phyloP scores from a whole-genome alignment of 1,140 invertebrate species.

The Aphidius gifuensis region DNA sequence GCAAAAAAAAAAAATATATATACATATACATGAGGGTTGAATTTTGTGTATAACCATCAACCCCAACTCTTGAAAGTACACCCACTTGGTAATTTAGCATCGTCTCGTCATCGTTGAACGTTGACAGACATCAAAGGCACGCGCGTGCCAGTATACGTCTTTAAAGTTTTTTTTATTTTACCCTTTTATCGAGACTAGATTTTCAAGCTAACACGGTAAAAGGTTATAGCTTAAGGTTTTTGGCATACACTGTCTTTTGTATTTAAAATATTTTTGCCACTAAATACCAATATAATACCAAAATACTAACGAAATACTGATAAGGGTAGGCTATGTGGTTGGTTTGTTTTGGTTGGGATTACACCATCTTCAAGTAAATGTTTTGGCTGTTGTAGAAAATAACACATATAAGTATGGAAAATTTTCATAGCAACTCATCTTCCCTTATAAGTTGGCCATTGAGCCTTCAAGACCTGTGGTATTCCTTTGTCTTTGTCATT shows the following conservation, averaged over 20 bases:
- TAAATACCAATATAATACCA: slow-evolving; percentile 47
- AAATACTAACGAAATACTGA: slow-evolving; percentile 21
- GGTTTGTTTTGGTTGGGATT: background rate
- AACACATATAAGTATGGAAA: slow-evolving; percentile 16
- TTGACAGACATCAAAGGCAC: slow-evolving; percentile 14
- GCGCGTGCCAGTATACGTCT: slow-evolving; percentile 22
- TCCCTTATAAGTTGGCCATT: slow-evolving; percentile 1
- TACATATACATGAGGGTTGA: no score
- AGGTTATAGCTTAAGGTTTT: background rate
- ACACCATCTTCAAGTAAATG: slow-evolving; percentile 20
- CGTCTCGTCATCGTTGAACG: no score
- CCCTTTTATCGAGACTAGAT: slow-evolving; percentile 30
- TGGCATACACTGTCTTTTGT: slow-evolving; percentile 32
- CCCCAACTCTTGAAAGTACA: no score
- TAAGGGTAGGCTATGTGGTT: slow-evolving; percentile 22
- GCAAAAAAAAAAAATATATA: no score
- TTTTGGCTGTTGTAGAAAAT: slow-evolving; percentile 5
- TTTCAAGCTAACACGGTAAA: slow-evolving; percentile 21
- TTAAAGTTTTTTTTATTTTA: slow-evolving; percentile 28
- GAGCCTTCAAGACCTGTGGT: slow-evolving; percentile 34
- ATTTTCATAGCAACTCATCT: slow-evolving; percentile 14
- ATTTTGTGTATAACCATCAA: no score
- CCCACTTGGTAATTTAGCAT: no score
- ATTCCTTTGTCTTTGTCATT: slow-evolving; percentile 57
- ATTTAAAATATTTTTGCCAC: slow-evolving; percentile 52